Evolutionary conservation across 2,797 vertebrate genomes (phyloP).

Genomic region (Cyclura pinguis): DNA sequence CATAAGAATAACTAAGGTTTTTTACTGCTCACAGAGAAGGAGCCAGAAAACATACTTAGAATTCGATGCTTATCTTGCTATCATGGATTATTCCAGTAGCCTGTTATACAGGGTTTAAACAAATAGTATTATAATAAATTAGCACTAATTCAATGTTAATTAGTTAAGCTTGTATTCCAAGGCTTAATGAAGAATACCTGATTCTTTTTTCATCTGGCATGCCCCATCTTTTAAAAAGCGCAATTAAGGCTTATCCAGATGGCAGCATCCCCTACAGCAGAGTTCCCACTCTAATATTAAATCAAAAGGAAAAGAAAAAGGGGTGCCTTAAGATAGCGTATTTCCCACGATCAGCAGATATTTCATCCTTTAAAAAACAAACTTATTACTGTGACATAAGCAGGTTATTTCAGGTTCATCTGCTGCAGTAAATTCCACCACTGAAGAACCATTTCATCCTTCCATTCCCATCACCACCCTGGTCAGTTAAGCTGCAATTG

Average conservation of each 20-base stretch:
- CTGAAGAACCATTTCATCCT: background rate
- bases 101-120: slow-evolving; percentile 1
- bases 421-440: background rate
- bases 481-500: background rate
- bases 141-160: slow-evolving; percentile 19
- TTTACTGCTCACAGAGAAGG: background rate
- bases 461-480: background rate
- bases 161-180: slow-evolving; percentile 5
- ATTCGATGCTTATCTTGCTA: background rate
- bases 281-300: background rate
- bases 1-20: background rate
- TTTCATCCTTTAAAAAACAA: slow-evolving; percentile 1
- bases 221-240: slow-evolving; percentile 2
- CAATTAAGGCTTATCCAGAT: background rate
- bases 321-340: background rate
- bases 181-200: slow-evolving; percentile 13
- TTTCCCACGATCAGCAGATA: background rate
- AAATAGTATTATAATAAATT: slow-evolving; percentile 6
- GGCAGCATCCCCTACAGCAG: background rate
- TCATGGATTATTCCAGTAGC: background rate
- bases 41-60: background rate
- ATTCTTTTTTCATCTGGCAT: slow-evolving; percentile 14
- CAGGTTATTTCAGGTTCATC: background rate
- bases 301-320: background rate
- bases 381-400: background rate